phyloP scores from a whole-genome alignment of 2,888 invertebrate species.

The Macrophya annulata region DNA sequence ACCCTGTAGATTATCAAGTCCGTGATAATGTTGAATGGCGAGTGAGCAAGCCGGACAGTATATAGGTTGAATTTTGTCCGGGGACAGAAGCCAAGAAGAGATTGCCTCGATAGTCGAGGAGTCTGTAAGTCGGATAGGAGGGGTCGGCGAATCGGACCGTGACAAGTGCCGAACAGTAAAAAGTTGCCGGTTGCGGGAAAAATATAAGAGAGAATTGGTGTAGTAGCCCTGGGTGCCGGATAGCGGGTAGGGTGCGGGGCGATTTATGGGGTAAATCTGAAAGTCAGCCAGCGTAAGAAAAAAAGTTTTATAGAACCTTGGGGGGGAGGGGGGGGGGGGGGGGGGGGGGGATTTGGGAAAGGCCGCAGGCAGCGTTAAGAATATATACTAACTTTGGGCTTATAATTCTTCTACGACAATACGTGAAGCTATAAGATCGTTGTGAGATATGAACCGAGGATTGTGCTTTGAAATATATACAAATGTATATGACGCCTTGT shows the following conservation, averaged over 20 bases:
- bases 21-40: background rate
- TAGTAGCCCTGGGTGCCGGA: background rate
- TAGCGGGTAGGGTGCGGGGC: slow-evolving; percentile 30
- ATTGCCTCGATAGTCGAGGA: background rate
- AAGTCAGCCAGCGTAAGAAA: slow-evolving; percentile 48
- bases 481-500: background rate
- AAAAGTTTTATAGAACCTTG: background rate
- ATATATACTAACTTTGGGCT: slow-evolving; percentile 28
- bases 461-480: background rate
- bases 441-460: background rate
- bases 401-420: slow-evolving; percentile 29
- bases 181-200: slow-evolving; percentile 15
- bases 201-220: background rate
- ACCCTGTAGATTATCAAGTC: background rate
- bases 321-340: background rate
- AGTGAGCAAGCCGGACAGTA: background rate
- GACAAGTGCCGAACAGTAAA: slow-evolving; percentile 47
- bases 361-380: slow-evolving; percentile 9
- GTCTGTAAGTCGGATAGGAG: background rate
- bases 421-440: background rate
- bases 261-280: slow-evolving; percentile 51
- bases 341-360: too few relatives aligned
- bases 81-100: background rate
- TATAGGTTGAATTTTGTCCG: background rate
- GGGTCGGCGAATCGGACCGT: slow-evolving; percentile 39